Conservation (phyloP, 2,797 vertebrate species). For the Silurus aristotelis region DNA sequence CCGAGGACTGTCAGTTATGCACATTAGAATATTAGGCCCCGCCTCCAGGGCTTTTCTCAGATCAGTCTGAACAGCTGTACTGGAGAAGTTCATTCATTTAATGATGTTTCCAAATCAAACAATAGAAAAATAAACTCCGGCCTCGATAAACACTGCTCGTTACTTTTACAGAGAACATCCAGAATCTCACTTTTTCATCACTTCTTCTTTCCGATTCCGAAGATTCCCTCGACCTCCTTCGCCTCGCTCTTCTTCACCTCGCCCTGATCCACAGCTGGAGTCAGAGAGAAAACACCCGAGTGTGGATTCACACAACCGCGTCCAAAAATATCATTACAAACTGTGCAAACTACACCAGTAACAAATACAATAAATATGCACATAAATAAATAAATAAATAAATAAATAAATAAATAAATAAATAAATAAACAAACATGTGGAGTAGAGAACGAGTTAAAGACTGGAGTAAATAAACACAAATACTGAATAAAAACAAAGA, state of each 20-base stretch:
- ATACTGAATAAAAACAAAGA: too few species aligned
- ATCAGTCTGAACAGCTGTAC: neutral
- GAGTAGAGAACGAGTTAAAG: neutral
- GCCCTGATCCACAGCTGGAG: conserved; percentile 37
- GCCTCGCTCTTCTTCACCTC: conserved; percentile 36
- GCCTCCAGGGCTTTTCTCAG: neutral
- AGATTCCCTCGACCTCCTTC: conserved; percentile 42
- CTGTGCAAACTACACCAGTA: neutral
- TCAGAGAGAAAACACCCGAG: neutral
- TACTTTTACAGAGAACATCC: neutral
- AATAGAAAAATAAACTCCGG: neutral
- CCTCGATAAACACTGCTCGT: neutral
- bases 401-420: neutral
- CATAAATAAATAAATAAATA: neutral
- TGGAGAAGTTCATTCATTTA: neutral
- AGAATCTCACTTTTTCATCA: conserved; percentile 33
- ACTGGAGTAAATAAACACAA: neutral
- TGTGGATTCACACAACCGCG: neutral
- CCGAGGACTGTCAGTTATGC: neutral
- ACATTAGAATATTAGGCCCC: neutral
- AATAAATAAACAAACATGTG: neutral
- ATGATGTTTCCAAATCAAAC: too few species aligned
- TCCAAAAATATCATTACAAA: neutral
- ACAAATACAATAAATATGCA: neutral
- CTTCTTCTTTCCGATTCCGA: conserved; percentile 40